phyloP scores from a whole-genome alignment of 2,888 invertebrate species.

The Stramonita haemastoma region DNA sequence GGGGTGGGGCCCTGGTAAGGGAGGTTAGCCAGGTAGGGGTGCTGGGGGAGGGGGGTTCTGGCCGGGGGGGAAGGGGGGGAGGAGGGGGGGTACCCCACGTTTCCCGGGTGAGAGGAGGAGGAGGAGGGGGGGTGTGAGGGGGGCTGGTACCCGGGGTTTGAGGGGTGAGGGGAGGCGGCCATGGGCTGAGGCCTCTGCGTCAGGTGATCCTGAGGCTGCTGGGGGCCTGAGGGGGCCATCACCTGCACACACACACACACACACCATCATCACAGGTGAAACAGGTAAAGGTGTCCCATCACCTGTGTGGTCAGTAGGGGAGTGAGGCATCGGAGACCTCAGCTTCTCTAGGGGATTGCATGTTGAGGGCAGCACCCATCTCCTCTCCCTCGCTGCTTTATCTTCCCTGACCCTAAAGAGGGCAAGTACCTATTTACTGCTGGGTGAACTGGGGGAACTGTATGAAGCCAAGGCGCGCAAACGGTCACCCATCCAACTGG shows the following conservation, averaged over 20 bases:
- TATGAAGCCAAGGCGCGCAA: no score
- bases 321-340: no score
- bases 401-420: no score
- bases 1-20: constrained; percentile 42
- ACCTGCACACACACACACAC: not conserved
- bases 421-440: no score
- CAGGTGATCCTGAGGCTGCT: not conserved
- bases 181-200: not conserved
- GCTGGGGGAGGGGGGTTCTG: constrained; percentile 2
- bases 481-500: no score
- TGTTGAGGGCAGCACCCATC: no score
- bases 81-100: constrained; percentile 20
- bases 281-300: no score
- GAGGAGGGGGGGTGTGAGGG: not conserved
- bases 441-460: no score
- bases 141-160: not conserved
- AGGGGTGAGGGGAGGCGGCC: not conserved
- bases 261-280: no score
- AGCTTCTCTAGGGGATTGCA: no score
- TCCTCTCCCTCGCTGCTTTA: no score
- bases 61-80: not conserved
- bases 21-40: not conserved
- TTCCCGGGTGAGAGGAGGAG: not conserved
- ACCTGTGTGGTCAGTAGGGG: no score
- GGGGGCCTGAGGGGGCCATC: not conserved